Conservation (phyloP, 2,797 vertebrate genomes). For the Pempheris klunzingeri region DNA sequence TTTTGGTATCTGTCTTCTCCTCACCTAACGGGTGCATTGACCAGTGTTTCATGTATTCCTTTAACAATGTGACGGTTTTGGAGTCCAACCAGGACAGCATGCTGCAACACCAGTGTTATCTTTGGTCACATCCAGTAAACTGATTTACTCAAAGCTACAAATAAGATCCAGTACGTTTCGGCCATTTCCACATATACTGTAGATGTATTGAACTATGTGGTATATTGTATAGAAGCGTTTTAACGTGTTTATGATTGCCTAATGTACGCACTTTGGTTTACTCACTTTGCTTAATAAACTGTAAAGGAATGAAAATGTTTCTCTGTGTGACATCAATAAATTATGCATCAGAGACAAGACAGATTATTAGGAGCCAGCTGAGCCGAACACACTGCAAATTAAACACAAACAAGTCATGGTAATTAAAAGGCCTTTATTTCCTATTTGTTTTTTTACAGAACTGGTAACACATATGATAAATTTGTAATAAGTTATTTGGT, state of each 20-base stretch:
- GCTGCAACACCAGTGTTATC: conserved; percentile 16
- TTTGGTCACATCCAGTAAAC: conserved; percentile 27
- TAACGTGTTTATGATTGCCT: conserved; percentile 45
- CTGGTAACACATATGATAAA: conserved; percentile 89
- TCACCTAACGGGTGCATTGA: conserved; percentile 2
- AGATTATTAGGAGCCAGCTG: conserved; percentile 14
- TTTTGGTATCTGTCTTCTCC: conserved; percentile 29
- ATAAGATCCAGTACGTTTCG: conserved; percentile 13
- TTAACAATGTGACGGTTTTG: conserved; percentile 20
- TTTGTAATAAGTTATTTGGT: conserved; percentile 89
- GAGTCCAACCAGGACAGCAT: conserved; percentile 15
- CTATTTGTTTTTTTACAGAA: conserved; percentile 88
- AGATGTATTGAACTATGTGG: conserved; percentile 28
- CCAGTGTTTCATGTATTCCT: conserved; percentile 17
- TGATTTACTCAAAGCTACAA: conserved; percentile 9
- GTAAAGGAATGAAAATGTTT: conserved; percentile 32
- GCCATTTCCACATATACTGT: conserved; percentile 25
- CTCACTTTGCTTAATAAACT: conserved; percentile 68
- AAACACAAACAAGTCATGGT: conserved; percentile 76
- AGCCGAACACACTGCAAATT: conserved; percentile 38
- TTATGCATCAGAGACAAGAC: conserved; percentile 10
- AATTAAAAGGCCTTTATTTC: conserved; percentile 91
- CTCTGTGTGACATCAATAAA: conserved; percentile 30
- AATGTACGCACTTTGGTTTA: conserved; percentile 41
- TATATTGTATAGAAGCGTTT: conserved; percentile 38